Conservation (phyloP, 2,113 vertebrate genomes). For the Tiliqua scincoides region DNA sequence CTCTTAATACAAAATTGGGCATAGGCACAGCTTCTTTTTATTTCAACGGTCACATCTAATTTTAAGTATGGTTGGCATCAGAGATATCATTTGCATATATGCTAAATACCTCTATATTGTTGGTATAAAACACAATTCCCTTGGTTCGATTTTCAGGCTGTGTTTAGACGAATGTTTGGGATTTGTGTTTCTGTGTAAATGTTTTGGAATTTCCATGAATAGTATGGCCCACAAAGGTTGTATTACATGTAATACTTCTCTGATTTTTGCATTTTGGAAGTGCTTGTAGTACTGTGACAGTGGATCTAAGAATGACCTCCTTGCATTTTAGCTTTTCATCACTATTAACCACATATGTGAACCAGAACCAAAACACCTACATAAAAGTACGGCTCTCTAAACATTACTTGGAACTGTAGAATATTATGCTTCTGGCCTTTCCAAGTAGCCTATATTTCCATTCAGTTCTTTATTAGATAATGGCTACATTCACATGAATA, state of each 20-base stretch:
- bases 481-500: neutral
- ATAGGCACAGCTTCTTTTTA: neutral
- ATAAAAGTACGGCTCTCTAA: neutral
- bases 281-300: neutral
- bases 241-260: neutral
- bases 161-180: slow-evolving; percentile 6
- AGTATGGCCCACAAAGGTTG: neutral
- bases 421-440: neutral
- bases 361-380: neutral
- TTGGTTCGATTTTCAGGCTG: neutral
- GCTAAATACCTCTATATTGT: neutral
- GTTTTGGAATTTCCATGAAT: neutral
- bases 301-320: neutral
- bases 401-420: neutral
- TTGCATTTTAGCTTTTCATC: neutral
- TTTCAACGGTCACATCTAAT: slow-evolving; percentile 8
- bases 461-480: neutral
- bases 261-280: neutral
- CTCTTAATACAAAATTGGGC: neutral
- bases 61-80: neutral
- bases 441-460: neutral
- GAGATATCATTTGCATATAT: neutral
- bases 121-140: neutral
- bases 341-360: neutral
- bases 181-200: neutral